Evolutionary conservation across 2,113 vertebrate genomes (phyloP).

Genomic region (Dromaius novaehollandiae): DNA sequence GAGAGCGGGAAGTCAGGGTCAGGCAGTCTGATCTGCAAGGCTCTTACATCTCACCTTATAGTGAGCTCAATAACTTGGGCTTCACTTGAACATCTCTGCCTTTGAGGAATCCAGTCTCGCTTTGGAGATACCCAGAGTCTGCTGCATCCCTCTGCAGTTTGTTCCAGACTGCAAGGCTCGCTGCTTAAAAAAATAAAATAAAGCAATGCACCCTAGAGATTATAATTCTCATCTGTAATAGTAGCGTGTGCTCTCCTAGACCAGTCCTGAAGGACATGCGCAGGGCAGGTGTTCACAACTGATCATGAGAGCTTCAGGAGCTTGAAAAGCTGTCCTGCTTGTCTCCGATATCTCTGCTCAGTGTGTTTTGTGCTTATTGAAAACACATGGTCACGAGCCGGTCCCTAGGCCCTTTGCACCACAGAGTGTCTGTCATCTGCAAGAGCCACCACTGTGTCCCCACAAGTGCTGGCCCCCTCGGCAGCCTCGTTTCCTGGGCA

Average conservation of each 20-base stretch:
- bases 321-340: background rate
- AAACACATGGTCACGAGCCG: background rate
- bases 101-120: background rate
- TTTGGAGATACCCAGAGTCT: background rate
- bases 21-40: background rate
- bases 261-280: background rate
- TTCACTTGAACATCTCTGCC: background rate
- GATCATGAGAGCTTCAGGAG: background rate
- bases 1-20: background rate
- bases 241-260: background rate
- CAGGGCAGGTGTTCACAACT: background rate
- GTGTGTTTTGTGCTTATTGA: background rate
- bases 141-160: background rate
- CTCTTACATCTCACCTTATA: background rate
- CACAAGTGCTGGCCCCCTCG: fast-evolving
- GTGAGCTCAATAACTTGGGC: background rate
- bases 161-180: background rate
- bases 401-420: background rate
- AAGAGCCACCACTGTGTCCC: background rate
- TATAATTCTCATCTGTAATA: background rate
- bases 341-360: background rate
- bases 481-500: background rate
- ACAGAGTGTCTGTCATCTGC: background rate
- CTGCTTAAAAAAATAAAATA: background rate
- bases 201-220: fast-evolving